Evolutionary conservation across 2,113 vertebrate genomes (phyloP), one percentile per base, ranked within the genome.

Genomic region (Psettodes erumei): DNA sequence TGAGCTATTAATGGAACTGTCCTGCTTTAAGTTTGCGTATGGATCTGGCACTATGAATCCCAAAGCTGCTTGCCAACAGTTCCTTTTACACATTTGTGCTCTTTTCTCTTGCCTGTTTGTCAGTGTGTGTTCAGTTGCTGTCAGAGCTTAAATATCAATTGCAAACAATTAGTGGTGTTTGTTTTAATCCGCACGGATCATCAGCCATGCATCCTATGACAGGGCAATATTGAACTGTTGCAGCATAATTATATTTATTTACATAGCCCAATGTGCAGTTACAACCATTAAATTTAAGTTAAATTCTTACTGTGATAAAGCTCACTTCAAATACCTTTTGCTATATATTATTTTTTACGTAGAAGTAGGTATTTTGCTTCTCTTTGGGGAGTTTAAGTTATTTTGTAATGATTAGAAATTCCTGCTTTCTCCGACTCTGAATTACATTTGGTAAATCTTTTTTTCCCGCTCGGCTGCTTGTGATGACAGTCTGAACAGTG

Each of bases 161-260:
- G 45, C 63, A 64, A 76, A 71, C 71, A 74, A 79, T 83, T 73
- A 76, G 53, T 25, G 35, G 23, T 13, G 75, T 84, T 81, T 77
- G 32, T 62, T 64, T 81, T 64, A 51, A 69, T 73, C 60, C 47
- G 45, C 43, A 58, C 25, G 32, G 77, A 67, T 71, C 53, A 65
- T 75, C 61, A 74, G 50, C 42, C 42, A 62, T n/a, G n/a, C n/a
- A n/a, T n/a, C n/a, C n/a, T n/a, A n/a, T n/a, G n/a, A 38, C 28
- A 48, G 40, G 47, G 25, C 28, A 33, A 33, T 4, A 4, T 12
- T 50, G 15, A 61, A 55, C 15, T 35, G n/a, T n/a, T n/a, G n/a
- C n/a, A n/a, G n/a, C n/a, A n/a, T n/a, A n/a, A n/a, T n/a, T n/a
- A n/a, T n/a, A n/a, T n/a, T n/a, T n/a, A n/a, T n/a, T n/a, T n/a